phyloP scores from a whole-genome alignment of 2,888 invertebrate species.

The Idaea dimidiata region DNA sequence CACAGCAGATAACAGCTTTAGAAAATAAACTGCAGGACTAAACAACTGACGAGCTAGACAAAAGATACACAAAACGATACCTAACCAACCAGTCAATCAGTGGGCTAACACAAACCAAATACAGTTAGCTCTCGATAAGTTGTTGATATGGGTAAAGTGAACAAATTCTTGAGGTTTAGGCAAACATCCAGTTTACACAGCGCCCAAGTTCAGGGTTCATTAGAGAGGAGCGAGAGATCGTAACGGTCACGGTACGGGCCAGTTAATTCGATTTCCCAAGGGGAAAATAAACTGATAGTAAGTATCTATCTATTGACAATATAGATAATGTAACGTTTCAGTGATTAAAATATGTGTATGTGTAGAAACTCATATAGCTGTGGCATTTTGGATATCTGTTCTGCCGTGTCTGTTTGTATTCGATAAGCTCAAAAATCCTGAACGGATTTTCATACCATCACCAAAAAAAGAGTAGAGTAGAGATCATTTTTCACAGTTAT shows the following conservation, averaged over 20 bases:
- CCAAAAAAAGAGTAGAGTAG: no score
- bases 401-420: no score
- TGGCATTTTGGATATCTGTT: no score
- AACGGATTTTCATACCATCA: no score
- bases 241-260: slow-evolving; percentile 29
- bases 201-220: slow-evolving; percentile 32
- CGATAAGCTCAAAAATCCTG: no score
- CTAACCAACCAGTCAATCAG: neutral
- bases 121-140: slow-evolving; percentile 4
- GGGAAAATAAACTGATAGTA: slow-evolving; percentile 18
- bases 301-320: neutral
- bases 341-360: neutral
- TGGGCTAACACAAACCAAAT: slow-evolving; percentile 3
- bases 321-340: neutral
- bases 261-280: slow-evolving; percentile 32
- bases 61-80: no score
- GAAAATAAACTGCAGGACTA: no score
- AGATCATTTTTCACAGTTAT: no score
- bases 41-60: no score
- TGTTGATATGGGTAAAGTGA: neutral
- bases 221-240: slow-evolving; percentile 34
- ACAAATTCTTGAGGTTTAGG: neutral
- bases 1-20: no score
- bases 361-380: no score
- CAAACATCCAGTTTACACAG: slow-evolving; percentile 6